Evolutionary conservation across 2,113 vertebrate species (phyloP), one percentile per base, ranked within the genome.

Genomic region (Nansenia antarctica): DNA sequence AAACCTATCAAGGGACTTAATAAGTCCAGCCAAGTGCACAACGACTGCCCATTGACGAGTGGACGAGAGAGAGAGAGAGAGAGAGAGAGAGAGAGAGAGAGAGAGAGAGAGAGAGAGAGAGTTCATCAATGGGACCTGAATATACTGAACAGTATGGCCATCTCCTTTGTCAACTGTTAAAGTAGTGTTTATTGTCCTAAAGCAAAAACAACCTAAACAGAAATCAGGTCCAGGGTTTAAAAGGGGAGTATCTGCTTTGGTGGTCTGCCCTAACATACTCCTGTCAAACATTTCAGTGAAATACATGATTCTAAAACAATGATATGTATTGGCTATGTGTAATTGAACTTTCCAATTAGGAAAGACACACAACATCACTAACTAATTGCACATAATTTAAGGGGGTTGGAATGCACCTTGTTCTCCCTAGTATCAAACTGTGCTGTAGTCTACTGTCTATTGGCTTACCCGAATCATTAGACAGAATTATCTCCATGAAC

Each of bases 1-100:
- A 84, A 78, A 76, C 65, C 70, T 71, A 72, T 74, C 65, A 32
- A 74, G 31, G 29, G 3, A 9, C 45, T 47, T 18, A n/a, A 47
- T 18, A n/a, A 47, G 45, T 47, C 45, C 18, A 47, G 70, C 34
- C 30, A 58, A 62, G 68, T 79, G 77, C 52, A 54, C 73, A 54
- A 24, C n/a, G 69, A 29, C 54, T 31, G 62, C 52, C n/a, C 39
- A 70, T 18, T 37, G 37, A 24, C 5, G 18, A 30, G 37, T 31
- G 31, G 26, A n/a, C n/a, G n/a, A n/a, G n/a, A n/a, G 5, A 30
- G 5, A 30, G 57, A 15, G 9, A 59, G 20, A n/a, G 31, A 54
- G 9, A 62, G 45, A 69, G 18, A 29, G 20, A 20, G 59, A 54
- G 18, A 20, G 26, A 53, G 24, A 61, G 35, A 69, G 34, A 69